Percentiles rank a stretch among this genome's conserved stretches.
phyloP scores from a whole-genome alignment of 2,888 invertebrate genomes.

The Mechanitis messenoides region DNA sequence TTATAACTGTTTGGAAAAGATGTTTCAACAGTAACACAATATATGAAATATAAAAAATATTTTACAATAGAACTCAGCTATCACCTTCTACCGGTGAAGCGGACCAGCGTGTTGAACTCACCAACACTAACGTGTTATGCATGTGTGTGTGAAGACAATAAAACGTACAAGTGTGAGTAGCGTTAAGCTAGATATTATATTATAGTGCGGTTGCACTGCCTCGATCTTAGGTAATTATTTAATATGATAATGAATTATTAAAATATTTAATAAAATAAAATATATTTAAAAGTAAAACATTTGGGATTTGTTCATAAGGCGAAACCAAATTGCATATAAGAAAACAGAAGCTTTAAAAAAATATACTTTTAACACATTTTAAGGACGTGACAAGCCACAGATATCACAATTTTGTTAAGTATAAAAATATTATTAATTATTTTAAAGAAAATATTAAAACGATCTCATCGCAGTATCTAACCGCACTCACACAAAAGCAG shows the following conservation, averaged over 20 bases:
- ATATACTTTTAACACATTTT: too few relatives aligned
- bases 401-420: too few relatives aligned
- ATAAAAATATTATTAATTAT: too few relatives aligned
- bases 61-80: constrained; percentile 41
- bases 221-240: constrained; percentile 37
- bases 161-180: constrained; percentile 40
- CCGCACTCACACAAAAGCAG: constrained; percentile 22
- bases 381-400: too few relatives aligned
- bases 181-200: constrained; percentile 38
- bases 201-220: constrained; percentile 37
- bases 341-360: too few relatives aligned
- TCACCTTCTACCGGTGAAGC: constrained; percentile 39
- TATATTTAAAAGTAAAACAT: neutral
- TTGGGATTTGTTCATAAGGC: too few relatives aligned
- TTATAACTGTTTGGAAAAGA: too few relatives aligned
- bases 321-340: too few relatives aligned
- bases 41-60: constrained; percentile 14
- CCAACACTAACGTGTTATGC: constrained; percentile 39
- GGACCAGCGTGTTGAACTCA: constrained; percentile 52
- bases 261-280: neutral
- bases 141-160: constrained; percentile 49
- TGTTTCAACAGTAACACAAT: neutral
- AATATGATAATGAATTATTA: neutral
- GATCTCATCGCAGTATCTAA: constrained; percentile 28
- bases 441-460: constrained; percentile 17